Evolutionary conservation across 2,888 invertebrate species (phyloP), one percentile per base, ranked within the genome.

Genomic region (Dichetophora obliterata): DNA sequence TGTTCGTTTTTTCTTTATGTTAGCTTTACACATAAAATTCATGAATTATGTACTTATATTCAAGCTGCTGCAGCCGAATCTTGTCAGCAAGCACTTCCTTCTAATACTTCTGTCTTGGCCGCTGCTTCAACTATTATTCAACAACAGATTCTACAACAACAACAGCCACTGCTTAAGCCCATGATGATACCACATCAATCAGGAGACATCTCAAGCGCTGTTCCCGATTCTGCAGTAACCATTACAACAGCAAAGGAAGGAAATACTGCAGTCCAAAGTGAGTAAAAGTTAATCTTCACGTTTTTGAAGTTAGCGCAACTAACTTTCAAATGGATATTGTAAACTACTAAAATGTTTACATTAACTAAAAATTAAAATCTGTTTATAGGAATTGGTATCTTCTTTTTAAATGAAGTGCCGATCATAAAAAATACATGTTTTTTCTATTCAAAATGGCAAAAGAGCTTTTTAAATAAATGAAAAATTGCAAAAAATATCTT

Each of bases 171-270:
- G 5, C 19, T 54, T 6, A 52, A 34, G 37, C 11, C 61, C n/a
- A 24, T 61, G 50, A 19, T 43, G 0, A 14, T 19, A 9, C 16
- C 59, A 63, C 34, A 48, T 24, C 75, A 59, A 1, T 75, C 63
- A 52, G 22, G 34, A 65, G 73, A 77, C 22, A 72, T 48, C 19
- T 69, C 79, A 31, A 54, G 71, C 9, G 54, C 72, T 0, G 59
- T 72, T 22, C 72, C 61, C 3, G 80, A 80, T 70, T 77, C 78
- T 24, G 76, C 77, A 31, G 72, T 77, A 16, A 66, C 75, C n/a
- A 77, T 77, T 22, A 75, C 66, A 57, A 69, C 80, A 31, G 69
- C 77, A 37, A 68, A 65, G 48, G 73, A 77, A 31, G 37, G 70
- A 34, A 66, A 66, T 52, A 27, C 43, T 65, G 68, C 59, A 19